Evolutionary conservation across 2,113 vertebrate species (phyloP).

Genomic region (Alaudala cheleensis): DNA sequence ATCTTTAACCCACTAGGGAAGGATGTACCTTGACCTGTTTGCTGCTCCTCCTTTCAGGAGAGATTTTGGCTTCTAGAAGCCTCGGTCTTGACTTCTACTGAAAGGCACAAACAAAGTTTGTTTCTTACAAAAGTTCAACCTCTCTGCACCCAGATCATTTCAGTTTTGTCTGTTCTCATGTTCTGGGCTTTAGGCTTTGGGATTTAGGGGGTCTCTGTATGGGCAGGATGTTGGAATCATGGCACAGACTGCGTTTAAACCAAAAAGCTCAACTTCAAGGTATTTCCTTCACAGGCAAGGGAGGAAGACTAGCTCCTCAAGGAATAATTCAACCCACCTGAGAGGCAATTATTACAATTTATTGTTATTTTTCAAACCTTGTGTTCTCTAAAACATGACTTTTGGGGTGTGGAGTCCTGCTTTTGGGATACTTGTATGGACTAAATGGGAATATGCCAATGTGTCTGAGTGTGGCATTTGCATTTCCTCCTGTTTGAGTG

Average conservation of each 20-base stretch:
- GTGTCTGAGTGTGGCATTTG: background rate
- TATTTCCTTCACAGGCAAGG: background rate
- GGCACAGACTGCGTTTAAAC: background rate
- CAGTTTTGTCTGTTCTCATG: background rate
- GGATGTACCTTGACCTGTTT: background rate
- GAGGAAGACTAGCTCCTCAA: background rate
- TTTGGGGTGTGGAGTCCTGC: background rate
- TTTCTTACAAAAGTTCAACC: background rate
- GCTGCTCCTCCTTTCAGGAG: background rate
- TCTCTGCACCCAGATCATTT: background rate
- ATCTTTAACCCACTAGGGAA: background rate
- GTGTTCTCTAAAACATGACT: background rate
- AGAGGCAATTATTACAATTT: background rate
- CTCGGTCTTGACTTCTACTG: background rate
- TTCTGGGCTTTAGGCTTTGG: background rate
- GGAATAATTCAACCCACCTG: background rate
- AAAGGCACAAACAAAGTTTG: background rate
- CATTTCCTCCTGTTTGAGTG: conserved; percentile 4
- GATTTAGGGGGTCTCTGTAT: background rate
- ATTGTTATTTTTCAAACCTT: background rate
- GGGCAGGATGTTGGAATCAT: background rate
- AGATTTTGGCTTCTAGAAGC: background rate
- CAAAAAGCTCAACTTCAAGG: background rate
- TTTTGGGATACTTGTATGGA: background rate
- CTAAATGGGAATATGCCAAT: background rate